phyloP scores from a whole-genome alignment of 2,797 vertebrate genomes.

The Periophthalmus magnuspinnatus region DNA sequence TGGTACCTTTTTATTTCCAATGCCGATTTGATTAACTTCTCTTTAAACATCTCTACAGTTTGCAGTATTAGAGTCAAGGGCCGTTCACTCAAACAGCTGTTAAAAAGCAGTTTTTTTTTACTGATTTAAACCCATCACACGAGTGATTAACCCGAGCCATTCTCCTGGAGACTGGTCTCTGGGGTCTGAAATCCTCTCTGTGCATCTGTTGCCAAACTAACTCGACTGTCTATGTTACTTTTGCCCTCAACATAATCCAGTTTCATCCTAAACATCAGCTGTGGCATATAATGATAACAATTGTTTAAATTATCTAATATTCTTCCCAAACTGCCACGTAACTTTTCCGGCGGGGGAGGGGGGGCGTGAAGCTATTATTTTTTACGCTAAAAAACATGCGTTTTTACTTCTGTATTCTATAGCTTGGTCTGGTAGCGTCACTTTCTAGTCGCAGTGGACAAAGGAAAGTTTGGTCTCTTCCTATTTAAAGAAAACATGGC shows the following conservation, averaged over 20 bases:
- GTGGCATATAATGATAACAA: background rate
- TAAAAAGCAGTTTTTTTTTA: constrained; percentile 16
- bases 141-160: constrained; percentile 55
- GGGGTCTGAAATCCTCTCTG: constrained; percentile 30
- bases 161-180: constrained; percentile 40
- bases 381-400: too few relatives aligned
- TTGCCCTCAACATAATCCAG: background rate
- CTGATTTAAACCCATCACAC: constrained; percentile 37
- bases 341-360: too few relatives aligned
- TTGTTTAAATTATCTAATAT: too few relatives aligned
- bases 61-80: constrained; percentile 2
- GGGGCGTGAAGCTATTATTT: too few relatives aligned
- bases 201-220: constrained; percentile 30
- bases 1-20: constrained; percentile 29
- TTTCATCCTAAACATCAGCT: background rate
- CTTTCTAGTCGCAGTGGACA: too few relatives aligned
- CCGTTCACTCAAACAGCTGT: constrained; percentile 27
- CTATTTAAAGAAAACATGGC: too few relatives aligned
- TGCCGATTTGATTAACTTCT: constrained; percentile 16
- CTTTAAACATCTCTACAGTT: background rate
- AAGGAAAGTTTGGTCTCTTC: too few relatives aligned
- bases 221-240: constrained; percentile 30
- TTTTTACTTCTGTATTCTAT: too few relatives aligned
- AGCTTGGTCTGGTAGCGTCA: too few relatives aligned
- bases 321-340: too few relatives aligned